Evolutionary conservation across 2,888 invertebrate genomes (phyloP), one percentile per base, ranked within the genome.

Genomic region (Callinectes sapidus): DNA sequence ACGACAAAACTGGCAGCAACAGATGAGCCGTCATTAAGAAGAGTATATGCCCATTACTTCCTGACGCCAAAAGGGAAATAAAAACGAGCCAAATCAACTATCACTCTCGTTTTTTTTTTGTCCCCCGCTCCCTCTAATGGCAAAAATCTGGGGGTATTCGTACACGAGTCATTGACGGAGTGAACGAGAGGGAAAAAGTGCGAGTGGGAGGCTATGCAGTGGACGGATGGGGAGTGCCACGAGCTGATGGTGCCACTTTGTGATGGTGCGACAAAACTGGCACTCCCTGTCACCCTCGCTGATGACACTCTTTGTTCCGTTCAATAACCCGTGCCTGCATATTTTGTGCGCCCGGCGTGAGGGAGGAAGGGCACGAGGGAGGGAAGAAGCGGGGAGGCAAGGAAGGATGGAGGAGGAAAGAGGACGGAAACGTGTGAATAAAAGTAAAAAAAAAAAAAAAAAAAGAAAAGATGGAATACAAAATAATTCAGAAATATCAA

Each of bases 111-210:
- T 81, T 81, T 81, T 35, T 48, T 48, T 48, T 48, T 48, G 8
- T 13, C 10, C 23, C 18, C 5, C 16, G 32, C 81, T 81, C 81
- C 35, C 81, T 35, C 81, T 81, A 81, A 81, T 81, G 81, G 81
- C 81, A 81, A 81, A 81, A 81, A 81, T 32, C 32, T 32, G 81
- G 81, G 81, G 81, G 81, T 81, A 81, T 81, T 81, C 81, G 81
- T 35, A 81, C 89, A 89, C 89, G 89, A 89, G 71, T 71, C 89
- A 89, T 89, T 89, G 89, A 28, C 71, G 89, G 42, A 89, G 89
- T 35, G 71, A 89, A 89, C 89, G 89, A 89, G 71, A 39, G 71
- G 42, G 42, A 39, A 71, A 89, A 89, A 71, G 28, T 23, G 42
- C 13, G 42, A 14, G 89, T 16, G 54, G 88, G 28, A 77, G 77